Evolutionary conservation across 1,140 invertebrate species (phyloP), one percentile per base, ranked within the genome.

Genomic region (Musca vetustissima): DNA sequence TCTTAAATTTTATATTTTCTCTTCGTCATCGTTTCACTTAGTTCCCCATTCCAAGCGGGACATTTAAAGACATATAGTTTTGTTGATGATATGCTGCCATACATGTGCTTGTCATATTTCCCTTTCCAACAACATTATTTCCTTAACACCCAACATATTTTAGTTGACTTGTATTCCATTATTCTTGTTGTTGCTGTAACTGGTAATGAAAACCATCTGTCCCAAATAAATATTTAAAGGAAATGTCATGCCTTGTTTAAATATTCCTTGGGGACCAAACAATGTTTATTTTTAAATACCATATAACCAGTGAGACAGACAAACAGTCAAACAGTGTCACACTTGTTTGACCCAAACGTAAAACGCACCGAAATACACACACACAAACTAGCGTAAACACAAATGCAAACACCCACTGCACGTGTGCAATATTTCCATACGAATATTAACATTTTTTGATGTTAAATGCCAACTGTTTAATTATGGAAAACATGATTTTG

Each of bases 231-330:
- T 61, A 61, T 61, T 61, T 61, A 17, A 36, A 19, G 57, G 32
- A 21, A 61, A 36, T 61, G 57, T 61, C 57, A 61, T 61, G 57
- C 32, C 57, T 61, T 21, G 28, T 61, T 61, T 61, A 61, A 61
- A 61, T 61, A 36, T 43, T 61, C 57, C 57, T 61, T 61, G n/a
- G 57, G 36, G 28, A 36, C n/a, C n/a, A n/a, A n/a, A n/a, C 36
- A 43, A 43, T 43, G 13, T 43, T 43, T 43, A 43, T 43, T 43
- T 11, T 2, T 9, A 43, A 43, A 43, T 43, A 43, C 36, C 36
- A 43, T 1, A 4, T 11, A 43, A 13, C 7, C 36, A 11, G 28
- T 32, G 28, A 32, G 28, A 32, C 28, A 32, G 28, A 32, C 28
- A 32, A 9, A 32, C 28, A 32, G 28, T 3, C 28, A 32, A 32